Evolutionary conservation across 1,140 invertebrate genomes (phyloP), one percentile per base, ranked within the genome.

Genomic region (Oscheius sp.): DNA sequence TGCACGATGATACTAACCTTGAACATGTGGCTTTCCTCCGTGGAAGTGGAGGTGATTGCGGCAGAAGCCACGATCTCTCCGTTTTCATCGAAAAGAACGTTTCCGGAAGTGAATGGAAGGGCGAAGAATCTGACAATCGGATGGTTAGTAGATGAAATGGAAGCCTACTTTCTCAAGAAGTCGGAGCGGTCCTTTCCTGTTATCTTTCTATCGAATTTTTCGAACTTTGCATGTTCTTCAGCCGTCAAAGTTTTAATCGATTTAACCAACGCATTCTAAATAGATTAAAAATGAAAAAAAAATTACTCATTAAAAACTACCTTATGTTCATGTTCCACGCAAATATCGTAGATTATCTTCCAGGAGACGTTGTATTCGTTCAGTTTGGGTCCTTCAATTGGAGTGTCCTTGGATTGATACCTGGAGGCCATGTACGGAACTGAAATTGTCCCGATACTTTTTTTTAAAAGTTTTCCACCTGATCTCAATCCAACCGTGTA

Each of bases 181-280:
- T 73, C 70, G 31, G 20, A 36, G 28, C 70, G 36, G 31, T 73
- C 70, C 34, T 59, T 52, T 4, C 70, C 42, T 2, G 61, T 66
- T 13, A 65, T 52, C 46, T 28, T 52, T 26, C 23, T 38, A 23
- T 73, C 70, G 32, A 38, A 73, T 0, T 73, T 28, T 29, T 38
- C 35, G n/a, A 73, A 52, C 1, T 52, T 49, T 28, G 36, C 18
- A 36, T 29, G 55, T 29, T 65, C 42, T 23, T 65, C 46, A 10
- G 7, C 26, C 20, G n/a, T 31, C 29, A 65, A 55, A 26, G 64
- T 46, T 65, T 46, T 58, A 1, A 70, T 63, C 28, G 49, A 15
- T 4, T 23, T 7, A 4, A 55, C 49, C 7, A 7, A 7, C 23
- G 15, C 28, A 4, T 7, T 23, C 0, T 58, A 31, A 15, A 68